phyloP scores from a whole-genome alignment of 1,140 invertebrate species.

The Diploscapter pachys region DNA sequence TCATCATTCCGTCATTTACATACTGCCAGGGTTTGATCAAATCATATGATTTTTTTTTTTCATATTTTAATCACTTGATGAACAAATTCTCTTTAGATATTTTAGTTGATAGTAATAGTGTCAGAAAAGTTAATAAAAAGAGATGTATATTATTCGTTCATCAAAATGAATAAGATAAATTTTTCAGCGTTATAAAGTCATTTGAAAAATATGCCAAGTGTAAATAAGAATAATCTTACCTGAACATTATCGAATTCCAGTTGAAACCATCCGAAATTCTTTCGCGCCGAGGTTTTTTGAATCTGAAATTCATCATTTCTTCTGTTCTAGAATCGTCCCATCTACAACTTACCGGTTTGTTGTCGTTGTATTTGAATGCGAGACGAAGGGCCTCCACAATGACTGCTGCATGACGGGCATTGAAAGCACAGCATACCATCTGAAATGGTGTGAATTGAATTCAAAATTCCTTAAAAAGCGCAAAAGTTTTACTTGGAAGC shows the following conservation, averaged over 20 bases:
- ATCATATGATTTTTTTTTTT: no score
- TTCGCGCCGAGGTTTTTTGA: background rate
- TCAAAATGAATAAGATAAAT: no score
- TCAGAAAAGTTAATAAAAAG: background rate
- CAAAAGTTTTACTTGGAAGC: no score
- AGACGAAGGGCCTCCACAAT: conserved; percentile 1
- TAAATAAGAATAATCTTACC: background rate
- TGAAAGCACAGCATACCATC: conserved; percentile 5
- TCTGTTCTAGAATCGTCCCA: background rate
- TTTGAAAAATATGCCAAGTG: no score
- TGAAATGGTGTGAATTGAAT: background rate
- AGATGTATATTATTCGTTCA: no score
- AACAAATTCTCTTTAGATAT: background rate
- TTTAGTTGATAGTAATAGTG: background rate
- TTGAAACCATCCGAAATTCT: conserved; percentile 4
- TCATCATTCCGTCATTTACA: no score
- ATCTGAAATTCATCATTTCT: background rate
- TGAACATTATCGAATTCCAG: conserved; percentile 2
- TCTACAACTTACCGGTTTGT: background rate
- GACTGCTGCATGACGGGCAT: conserved; percentile 3
- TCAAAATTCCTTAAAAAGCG: no score
- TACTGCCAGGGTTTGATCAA: no score
- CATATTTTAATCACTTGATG: no score
- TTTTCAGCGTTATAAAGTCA: no score
- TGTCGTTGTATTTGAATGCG: background rate